Evolutionary conservation across 2,113 vertebrate species (phyloP).

Genomic region (Semnornis frantzii): DNA sequence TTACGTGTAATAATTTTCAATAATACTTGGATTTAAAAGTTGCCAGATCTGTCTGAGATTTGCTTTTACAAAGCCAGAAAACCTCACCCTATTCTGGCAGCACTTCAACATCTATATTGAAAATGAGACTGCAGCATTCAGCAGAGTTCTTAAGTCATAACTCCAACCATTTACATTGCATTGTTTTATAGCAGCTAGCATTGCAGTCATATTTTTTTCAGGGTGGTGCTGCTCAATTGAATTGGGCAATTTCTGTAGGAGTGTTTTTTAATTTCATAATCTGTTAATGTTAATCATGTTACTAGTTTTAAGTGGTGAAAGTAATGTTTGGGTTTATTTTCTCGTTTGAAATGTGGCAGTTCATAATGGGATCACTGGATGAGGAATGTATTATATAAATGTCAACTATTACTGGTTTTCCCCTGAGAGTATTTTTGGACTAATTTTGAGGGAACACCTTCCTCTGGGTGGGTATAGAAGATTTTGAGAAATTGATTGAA

Average conservation of each 20-base stretch:
- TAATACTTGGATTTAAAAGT: background rate
- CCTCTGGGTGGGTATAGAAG: background rate
- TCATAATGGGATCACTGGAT: background rate
- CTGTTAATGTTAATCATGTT: background rate
- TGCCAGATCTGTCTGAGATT: background rate
- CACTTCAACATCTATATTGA: background rate
- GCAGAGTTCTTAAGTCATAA: background rate
- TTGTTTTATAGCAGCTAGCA: background rate
- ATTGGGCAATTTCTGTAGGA: slow-evolving; percentile 20
- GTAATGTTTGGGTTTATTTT: background rate
- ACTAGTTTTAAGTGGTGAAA: background rate
- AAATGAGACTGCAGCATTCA: background rate
- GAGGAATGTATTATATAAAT: background rate
- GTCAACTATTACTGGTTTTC: background rate
- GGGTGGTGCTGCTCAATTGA: slow-evolving; percentile 8
- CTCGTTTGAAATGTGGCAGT: background rate
- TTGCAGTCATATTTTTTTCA: background rate
- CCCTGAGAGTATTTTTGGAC: background rate
- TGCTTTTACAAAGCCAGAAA: background rate
- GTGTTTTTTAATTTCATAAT: background rate
- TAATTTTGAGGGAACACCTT: slow-evolving; percentile 3
- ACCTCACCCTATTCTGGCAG: background rate
- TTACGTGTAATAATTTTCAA: background rate
- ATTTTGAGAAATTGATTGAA: background rate
- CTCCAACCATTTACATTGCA: background rate